Evolutionary conservation across 2,888 invertebrate species (phyloP).

Genomic region (Rhyacophila evoluta): DNA sequence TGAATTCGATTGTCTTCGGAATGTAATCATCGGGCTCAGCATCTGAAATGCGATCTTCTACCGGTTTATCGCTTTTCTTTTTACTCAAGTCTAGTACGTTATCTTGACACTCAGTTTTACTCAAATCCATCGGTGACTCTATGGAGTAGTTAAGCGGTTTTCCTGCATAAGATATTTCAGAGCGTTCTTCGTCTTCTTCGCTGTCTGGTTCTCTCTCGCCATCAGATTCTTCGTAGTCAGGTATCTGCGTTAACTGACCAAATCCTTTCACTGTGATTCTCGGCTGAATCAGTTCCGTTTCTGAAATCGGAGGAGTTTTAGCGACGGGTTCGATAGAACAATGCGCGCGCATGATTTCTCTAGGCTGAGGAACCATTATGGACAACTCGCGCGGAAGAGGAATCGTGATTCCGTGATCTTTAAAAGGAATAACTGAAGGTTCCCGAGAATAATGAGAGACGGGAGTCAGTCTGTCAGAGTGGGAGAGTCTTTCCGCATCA

Average conservation of each 20-base stretch:
- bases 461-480: conserved; percentile 63
- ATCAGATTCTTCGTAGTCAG: conserved; percentile 63
- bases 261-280: conserved; percentile 75
- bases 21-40: conserved; percentile 64
- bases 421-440: conserved; percentile 61
- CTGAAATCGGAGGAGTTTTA: conserved; percentile 60
- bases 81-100: conserved; percentile 88
- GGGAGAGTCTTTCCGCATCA: conserved; percentile 58
- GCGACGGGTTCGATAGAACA: conserved; percentile 45
- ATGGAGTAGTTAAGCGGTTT: conserved; percentile 38
- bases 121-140: conserved; percentile 76
- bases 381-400: conserved; percentile 59
- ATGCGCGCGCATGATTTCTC: conserved; percentile 58
- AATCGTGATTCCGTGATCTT: conserved; percentile 45
- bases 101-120: conserved; percentile 68
- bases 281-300: conserved; percentile 64
- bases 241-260: conserved; percentile 72
- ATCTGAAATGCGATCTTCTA: conserved; percentile 58
- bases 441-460: conserved; percentile 63
- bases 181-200: conserved; percentile 58
- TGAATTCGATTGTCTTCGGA: conserved; percentile 65
- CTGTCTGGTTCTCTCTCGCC: conserved; percentile 65
- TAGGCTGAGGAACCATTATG: conserved; percentile 55
- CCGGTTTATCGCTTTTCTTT: conserved; percentile 70
- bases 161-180: conserved; percentile 28